Evolutionary conservation across 2,113 vertebrate species (phyloP), one percentile per base, ranked within the genome.

Genomic region (Catharus fuscescens): DNA sequence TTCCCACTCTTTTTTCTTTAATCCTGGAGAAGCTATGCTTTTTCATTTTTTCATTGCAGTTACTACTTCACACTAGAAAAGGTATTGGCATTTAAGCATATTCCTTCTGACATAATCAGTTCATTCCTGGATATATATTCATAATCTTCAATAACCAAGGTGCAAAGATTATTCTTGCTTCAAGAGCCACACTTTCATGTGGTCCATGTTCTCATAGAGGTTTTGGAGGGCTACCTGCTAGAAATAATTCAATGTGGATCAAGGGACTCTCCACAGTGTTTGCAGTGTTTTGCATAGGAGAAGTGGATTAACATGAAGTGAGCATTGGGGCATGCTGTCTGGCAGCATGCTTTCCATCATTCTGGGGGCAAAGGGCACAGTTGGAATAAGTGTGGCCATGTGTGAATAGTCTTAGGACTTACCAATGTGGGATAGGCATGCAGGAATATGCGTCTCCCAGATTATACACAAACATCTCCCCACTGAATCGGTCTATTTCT

Each of bases 241-340:
- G 32, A 61, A 66, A 61, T 1, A 2, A 5, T 57, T 57, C 59
- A 28, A 0, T 32, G 38, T 21, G 36, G 29, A 36, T 17, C 1
- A 6, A 72, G 24, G 59, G 19, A 14, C 6, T 84, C 31, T 66
- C 26, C 34, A 67, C 40, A 69, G 12, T 36, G 12, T 25, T 56
- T 65, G 6, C 17, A 32, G 21, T 24, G 6, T 36, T 61, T 66
- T 50, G 16, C 2, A 2, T 7, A 20, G 52, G 32, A 80, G 6
- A 5, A 62, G 8, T 16, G 19, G 20, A 40, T 56, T 65, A 34
- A 54, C 0, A 0, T 40, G 85, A 79, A 50, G 52, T 29, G 21
- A 45, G 0, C 2, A 6, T 17, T 53, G 40, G 13, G 14, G 1
- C 5, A 25, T 25, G 8, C 16, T 11, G 3, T 62, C 44, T 73